Percentiles rank a stretch among this genome's conserved stretches.
Conservation (phyloP, 1,140 invertebrate genomes). For the Heliconius hermathena region DNA sequence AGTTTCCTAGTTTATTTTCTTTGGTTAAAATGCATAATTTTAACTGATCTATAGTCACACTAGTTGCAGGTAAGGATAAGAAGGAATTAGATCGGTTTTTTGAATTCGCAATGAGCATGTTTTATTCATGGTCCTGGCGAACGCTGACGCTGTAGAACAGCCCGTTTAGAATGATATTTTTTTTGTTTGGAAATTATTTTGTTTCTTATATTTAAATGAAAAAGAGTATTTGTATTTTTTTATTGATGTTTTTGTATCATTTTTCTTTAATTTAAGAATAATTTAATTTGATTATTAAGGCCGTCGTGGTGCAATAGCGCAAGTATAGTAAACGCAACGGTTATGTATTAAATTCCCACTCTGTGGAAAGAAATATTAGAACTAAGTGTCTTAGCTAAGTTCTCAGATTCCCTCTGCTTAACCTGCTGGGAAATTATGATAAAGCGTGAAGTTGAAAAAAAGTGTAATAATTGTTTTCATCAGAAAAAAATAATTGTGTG, state of each 20-base stretch:
- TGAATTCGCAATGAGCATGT: conserved; percentile 36
- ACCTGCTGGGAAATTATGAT: no score
- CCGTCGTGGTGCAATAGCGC: no score
- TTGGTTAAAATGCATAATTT: not conserved
- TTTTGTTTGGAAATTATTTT: conserved; percentile 16
- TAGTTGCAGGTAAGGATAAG: conserved; percentile 28
- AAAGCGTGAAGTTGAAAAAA: no score
- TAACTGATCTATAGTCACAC: not conserved
- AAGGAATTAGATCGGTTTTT: conserved; percentile 34
- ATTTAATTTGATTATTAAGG: not conserved
- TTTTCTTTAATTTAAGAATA: not conserved
- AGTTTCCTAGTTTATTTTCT: no score
- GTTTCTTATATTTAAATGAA: conserved; percentile 13
- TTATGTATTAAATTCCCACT: no score
- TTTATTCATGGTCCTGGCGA: conserved; percentile 29
- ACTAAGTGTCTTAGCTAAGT: no score
- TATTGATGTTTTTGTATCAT: not conserved
- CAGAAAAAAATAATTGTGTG: no score
- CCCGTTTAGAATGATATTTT: conserved; percentile 10
- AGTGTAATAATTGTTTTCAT: no score
- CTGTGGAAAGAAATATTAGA: no score
- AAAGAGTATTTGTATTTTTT: not conserved
- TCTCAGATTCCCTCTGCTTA: no score
- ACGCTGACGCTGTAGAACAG: conserved; percentile 23
- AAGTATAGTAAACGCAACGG: no score